phyloP scores from a whole-genome alignment of 2,113 vertebrate genomes.

The Rhynchopsitta pachyrhyncha region DNA sequence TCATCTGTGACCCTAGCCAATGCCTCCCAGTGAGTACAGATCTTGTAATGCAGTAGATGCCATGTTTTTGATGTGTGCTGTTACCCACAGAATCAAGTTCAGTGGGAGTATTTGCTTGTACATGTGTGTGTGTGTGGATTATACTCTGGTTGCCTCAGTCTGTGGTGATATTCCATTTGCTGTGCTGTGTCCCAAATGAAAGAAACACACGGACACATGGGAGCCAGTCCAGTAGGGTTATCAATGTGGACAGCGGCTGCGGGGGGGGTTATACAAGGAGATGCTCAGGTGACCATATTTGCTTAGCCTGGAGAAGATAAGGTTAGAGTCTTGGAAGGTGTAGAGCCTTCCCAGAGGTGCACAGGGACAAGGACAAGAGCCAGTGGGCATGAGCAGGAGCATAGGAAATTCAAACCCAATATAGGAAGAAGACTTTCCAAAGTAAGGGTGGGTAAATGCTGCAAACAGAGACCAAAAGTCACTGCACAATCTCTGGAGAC shows the following conservation, averaged over 20 bases:
- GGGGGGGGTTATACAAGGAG: neutral
- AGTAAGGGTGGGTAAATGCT: neutral
- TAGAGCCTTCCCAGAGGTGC: neutral
- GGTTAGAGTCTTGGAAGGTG: neutral
- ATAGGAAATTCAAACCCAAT: neutral
- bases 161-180: neutral
- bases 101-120: neutral
- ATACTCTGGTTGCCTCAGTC: neutral
- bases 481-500: neutral
- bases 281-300: neutral
- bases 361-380: neutral
- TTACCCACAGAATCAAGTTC: neutral
- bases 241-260: neutral
- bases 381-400: neutral
- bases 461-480: neutral
- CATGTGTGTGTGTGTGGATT: rapidly evolving
- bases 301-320: neutral
- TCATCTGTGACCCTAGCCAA: neutral
- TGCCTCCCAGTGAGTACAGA: neutral
- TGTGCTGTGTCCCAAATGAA: neutral
- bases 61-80: neutral
- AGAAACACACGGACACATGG: neutral
- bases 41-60: neutral
- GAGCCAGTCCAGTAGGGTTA: neutral
- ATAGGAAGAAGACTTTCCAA: neutral